Evolutionary conservation across 2,113 vertebrate species (phyloP).

Genomic region (Clarias macrocephalus): DNA sequence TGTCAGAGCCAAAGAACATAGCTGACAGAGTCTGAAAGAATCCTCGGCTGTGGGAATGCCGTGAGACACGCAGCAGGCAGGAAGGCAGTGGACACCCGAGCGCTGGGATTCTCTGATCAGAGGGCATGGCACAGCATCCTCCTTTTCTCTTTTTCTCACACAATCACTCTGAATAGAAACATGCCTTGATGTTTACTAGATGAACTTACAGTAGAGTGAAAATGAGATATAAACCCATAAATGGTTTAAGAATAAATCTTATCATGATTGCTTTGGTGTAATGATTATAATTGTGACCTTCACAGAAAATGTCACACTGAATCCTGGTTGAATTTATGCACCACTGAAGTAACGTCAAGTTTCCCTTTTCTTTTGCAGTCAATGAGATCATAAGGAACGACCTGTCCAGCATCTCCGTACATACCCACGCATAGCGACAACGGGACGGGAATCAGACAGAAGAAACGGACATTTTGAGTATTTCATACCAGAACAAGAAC

Average conservation of each 20-base stretch:
- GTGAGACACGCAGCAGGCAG: slow-evolving; percentile 57
- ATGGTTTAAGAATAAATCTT: background rate
- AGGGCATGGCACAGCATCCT: slow-evolving; percentile 59
- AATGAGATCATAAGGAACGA: slow-evolving; percentile 98
- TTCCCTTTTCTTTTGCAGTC: slow-evolving; percentile 75
- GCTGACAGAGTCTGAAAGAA: slow-evolving; percentile 67
- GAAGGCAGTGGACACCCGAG: slow-evolving; percentile 64
- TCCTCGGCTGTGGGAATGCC: slow-evolving; percentile 71
- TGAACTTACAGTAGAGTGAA: too few species aligned
- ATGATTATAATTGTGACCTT: background rate
- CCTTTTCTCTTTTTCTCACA: slow-evolving; percentile 33
- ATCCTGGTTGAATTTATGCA: background rate
- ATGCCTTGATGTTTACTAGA: too few species aligned
- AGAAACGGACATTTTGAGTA: slow-evolving; percentile 2
- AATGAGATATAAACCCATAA: background rate
- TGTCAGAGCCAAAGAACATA: slow-evolving; percentile 81
- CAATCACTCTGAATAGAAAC: background rate
- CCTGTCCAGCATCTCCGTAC: slow-evolving; percentile 86
- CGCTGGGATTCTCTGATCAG: slow-evolving; percentile 54
- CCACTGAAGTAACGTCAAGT: background rate
- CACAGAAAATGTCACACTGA: background rate
- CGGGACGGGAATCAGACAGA: background rate
- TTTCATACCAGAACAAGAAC: slow-evolving; percentile 21
- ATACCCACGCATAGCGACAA: slow-evolving; percentile 70
- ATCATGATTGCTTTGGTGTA: background rate